Conservation (phyloP, 2,888 invertebrate species). For the Parasteatoda lunata region DNA sequence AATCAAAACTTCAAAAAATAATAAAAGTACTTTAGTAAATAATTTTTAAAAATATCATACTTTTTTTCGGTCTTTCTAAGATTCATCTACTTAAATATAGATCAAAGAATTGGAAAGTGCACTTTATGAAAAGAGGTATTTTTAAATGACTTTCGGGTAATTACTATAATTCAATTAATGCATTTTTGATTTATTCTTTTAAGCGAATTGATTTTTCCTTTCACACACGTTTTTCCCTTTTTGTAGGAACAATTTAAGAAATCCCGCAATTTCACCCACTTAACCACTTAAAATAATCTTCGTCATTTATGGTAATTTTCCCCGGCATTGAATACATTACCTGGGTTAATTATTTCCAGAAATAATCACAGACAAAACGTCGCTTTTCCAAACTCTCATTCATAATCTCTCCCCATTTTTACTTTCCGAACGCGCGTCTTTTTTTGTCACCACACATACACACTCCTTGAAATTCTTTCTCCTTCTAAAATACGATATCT, state of each 20-base stretch:
- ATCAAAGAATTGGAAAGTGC: no score
- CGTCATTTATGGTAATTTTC: constrained; percentile 57
- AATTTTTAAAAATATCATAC: no score
- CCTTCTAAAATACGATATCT: no score
- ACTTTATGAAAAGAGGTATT: no score
- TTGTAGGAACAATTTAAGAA: constrained; percentile 18
- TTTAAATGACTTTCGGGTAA: no score
- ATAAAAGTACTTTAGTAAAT: no score
- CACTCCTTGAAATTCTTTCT: no score
- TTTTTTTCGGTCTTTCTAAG: no score
- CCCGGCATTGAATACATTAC: constrained; percentile 45
- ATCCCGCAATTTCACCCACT: constrained; percentile 44
- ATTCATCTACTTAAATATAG: no score
- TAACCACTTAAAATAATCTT: constrained; percentile 63
- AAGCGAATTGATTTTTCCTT: constrained; percentile 10
- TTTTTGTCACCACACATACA: no score
- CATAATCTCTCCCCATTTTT: not conserved
- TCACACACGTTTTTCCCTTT: constrained; percentile 12
- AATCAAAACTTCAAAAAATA: no score
- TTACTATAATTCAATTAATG: no score
- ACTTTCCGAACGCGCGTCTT: not conserved
- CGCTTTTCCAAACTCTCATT: not conserved
- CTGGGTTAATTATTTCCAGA: constrained; percentile 52
- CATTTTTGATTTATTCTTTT: constrained; percentile 32
- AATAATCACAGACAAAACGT: constrained; percentile 31